These are phyloP conservation scores for Syritta pipiens DNA, from an alignment of 2,888 invertebrate genomes.

Conservation along the genomic window DNA sequence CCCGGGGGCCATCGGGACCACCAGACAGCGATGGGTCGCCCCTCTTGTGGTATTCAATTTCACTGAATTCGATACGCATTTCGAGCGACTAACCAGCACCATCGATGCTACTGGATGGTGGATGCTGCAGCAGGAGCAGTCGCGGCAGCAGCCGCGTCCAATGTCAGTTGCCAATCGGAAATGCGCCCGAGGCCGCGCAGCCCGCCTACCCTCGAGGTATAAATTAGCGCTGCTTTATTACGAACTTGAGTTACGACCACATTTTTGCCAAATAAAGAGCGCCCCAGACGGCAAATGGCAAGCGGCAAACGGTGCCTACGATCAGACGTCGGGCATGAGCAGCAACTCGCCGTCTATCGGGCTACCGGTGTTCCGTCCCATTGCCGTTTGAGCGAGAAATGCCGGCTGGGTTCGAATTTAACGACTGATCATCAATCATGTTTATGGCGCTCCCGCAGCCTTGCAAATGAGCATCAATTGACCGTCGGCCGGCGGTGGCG, in stretches of 20 bases:
- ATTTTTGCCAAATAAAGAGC: conserved; percentile 20
- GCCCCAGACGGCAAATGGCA: neutral
- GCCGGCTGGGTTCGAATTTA: conserved; percentile 23
- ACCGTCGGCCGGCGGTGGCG: neutral
- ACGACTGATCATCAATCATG: conserved; percentile 56
- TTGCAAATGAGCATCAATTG: conserved; percentile 38
- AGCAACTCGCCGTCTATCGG: neutral
- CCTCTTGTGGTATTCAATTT: conserved; percentile 5
- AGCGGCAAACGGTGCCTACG: neutral
- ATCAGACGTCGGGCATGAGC: neutral
- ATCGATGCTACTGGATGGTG: too few relatives aligned
- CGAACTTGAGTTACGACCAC: conserved; percentile 48
- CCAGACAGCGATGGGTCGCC: neutral
- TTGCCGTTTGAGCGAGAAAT: too few relatives aligned
- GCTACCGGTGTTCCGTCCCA: conserved; percentile 23
- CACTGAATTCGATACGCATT: conserved; percentile 22
- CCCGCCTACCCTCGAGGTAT: conserved; percentile 6
- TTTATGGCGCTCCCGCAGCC: conserved; percentile 35
- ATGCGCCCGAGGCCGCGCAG: neutral
- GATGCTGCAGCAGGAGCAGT: too few relatives aligned
- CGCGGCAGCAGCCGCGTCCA: neutral
- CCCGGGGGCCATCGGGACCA: neutral
- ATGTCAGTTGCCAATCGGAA: neutral
- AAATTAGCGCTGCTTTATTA: conserved; percentile 49
- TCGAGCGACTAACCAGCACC: conserved; percentile 15